A percentile compares a stretch with the other conserved stretches of the same genome.
Evolutionary conservation across 2,113 vertebrate genomes (phyloP).

Genomic region (Lasiurus borealis): DNA sequence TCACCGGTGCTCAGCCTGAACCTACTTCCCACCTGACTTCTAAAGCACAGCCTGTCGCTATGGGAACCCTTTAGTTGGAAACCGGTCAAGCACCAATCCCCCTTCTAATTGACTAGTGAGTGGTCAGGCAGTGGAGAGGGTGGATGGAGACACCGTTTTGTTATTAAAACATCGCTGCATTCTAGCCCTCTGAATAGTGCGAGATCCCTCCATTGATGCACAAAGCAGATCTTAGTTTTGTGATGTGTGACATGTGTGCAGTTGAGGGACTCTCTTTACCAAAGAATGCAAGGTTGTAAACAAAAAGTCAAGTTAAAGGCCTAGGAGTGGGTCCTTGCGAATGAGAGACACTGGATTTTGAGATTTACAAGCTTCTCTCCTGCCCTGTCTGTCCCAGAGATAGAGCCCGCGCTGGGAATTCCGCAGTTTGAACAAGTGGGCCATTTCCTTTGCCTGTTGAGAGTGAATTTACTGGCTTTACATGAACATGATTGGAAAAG

Average conservation of each 20-base stretch:
- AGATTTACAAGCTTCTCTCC: neutral
- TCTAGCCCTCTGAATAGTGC: neutral
- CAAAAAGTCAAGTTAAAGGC: neutral
- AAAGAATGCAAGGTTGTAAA: neutral
- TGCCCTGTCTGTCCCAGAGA: neutral
- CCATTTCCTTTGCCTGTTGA: neutral
- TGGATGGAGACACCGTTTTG: neutral
- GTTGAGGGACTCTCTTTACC: neutral
- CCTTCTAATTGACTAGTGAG: neutral
- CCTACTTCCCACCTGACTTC: neutral
- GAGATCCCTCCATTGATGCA: neutral
- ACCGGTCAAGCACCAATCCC: neutral
- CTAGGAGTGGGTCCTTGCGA: neutral
- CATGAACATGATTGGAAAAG: neutral
- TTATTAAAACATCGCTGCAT: neutral
- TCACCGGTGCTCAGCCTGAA: neutral
- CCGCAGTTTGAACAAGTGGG: neutral
- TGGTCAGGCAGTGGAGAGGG: neutral
- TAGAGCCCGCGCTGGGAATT: neutral
- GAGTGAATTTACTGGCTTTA: neutral
- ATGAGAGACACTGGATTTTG: neutral
- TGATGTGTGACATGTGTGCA: neutral
- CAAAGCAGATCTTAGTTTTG: neutral
- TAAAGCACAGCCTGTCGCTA: rapidly evolving
- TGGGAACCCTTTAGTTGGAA: neutral